Conservation (phyloP, 2,797 vertebrate species). For the Pseudomugil gertrudae region DNA sequence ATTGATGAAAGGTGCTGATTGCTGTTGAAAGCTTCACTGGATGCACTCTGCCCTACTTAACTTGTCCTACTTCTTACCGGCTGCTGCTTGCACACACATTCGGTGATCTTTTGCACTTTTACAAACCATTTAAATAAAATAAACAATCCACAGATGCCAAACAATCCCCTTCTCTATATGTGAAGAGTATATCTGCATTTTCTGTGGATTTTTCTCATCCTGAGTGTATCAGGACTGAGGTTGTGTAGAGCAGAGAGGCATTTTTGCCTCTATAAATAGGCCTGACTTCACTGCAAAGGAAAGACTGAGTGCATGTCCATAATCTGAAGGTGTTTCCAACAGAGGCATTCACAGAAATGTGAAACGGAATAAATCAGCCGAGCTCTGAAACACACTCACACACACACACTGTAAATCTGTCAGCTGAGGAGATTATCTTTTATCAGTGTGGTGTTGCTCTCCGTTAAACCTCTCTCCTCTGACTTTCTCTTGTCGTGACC, state of each 20-base stretch:
- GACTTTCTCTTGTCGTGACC: constrained; percentile 15
- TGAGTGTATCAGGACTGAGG: background rate
- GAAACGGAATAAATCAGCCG: constrained; percentile 22
- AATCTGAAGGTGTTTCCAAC: constrained; percentile 4
- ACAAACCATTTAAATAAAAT: background rate
- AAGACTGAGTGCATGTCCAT: background rate
- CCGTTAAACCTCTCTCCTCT: constrained; percentile 30
- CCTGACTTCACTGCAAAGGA: constrained; percentile 9
- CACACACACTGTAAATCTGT: constrained; percentile 26
- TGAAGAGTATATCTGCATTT: background rate
- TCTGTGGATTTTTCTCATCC: background rate
- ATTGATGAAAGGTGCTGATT: constrained; percentile 9
- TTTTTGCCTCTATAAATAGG: background rate
- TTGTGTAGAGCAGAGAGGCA: background rate
- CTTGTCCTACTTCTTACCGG: constrained; percentile 37
- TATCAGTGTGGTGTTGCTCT: constrained; percentile 33
- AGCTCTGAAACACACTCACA: constrained; percentile 24
- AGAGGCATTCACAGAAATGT: constrained; percentile 19
- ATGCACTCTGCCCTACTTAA: constrained; percentile 36
- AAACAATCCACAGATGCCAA: background rate
- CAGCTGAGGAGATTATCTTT: constrained; percentile 26
- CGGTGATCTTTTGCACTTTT: constrained; percentile 10
- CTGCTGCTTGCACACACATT: constrained; percentile 10
- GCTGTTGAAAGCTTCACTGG: constrained; percentile 4
- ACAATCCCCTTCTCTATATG: background rate